Percentiles rank a stretch among this genome's conserved stretches.
Evolutionary conservation across 2,888 invertebrate species (phyloP).

Genomic region (Lysandra coridon): DNA sequence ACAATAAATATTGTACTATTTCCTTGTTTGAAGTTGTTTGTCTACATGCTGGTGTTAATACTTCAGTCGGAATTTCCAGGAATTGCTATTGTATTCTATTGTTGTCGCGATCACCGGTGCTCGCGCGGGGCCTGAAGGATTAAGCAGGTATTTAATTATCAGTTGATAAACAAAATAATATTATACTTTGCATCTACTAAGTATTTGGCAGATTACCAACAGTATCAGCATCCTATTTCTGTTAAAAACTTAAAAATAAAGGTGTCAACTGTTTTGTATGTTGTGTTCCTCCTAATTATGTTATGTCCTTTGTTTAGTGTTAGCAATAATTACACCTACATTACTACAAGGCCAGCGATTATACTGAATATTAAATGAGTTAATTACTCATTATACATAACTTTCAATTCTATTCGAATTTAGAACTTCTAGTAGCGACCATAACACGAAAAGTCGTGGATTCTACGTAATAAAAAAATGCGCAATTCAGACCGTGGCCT

Average conservation of each 20-base stretch:
- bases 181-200: constrained; percentile 10
- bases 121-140: too few relatives aligned
- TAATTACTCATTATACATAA: constrained; percentile 5
- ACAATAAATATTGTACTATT: not conserved
- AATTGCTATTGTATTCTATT: too few relatives aligned
- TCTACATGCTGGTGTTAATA: not conserved
- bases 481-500: constrained; percentile 77
- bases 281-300: not conserved
- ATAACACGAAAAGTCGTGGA: constrained; percentile 31
- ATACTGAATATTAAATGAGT: constrained; percentile 1
- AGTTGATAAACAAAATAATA: constrained; percentile 7
- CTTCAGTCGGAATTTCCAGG: too few relatives aligned
- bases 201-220: constrained; percentile 52
- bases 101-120: too few relatives aligned
- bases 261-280: constrained; percentile 8
- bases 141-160: not conserved
- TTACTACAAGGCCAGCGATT: constrained; percentile 23
- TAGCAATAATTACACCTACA: constrained; percentile 21
- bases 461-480: constrained; percentile 56
- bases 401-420: constrained; percentile 10
- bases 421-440: constrained; percentile 2
- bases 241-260: not conserved
- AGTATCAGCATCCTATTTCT: constrained; percentile 44
- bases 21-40: not conserved
- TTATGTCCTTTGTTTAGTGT: constrained; percentile 22